Conservation (phyloP, 2,888 invertebrate genomes). For the Ischnura elegans region DNA sequence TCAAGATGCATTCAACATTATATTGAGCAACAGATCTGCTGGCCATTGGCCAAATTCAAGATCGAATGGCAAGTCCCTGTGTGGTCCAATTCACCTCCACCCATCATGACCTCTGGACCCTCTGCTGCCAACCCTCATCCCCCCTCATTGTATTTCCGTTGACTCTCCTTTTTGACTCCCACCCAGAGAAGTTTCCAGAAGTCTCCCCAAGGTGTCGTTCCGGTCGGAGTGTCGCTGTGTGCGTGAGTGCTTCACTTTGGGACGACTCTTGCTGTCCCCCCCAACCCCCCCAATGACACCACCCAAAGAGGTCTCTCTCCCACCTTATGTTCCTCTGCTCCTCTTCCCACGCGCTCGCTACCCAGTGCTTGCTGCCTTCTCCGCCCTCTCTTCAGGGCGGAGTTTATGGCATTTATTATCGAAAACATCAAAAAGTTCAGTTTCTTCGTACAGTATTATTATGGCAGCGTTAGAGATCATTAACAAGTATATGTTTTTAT, state of each 20-base stretch:
- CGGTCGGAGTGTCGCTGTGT: not conserved
- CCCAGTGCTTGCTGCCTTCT: not conserved
- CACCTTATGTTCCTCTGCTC: not conserved
- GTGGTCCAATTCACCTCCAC: too few species aligned
- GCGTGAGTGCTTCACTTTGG: not conserved
- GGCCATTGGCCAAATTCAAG: too few species aligned
- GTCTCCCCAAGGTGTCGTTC: conserved; percentile 30
- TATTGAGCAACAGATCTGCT: too few species aligned
- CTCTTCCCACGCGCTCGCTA: not conserved
- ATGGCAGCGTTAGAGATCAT: too few species aligned
- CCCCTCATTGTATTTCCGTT: not conserved
- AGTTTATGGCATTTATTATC: too few species aligned
- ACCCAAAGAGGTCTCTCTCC: not conserved
- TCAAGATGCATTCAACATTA: too few species aligned
- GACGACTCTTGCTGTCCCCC: not conserved
- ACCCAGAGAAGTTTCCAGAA: not conserved
- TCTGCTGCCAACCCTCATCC: not conserved
- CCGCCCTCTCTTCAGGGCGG: not conserved
- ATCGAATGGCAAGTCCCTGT: too few species aligned
- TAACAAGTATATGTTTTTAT: too few species aligned
- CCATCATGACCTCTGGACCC: too few species aligned
- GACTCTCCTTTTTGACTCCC: not conserved
- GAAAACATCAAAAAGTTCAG: too few species aligned
- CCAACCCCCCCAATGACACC: not conserved
- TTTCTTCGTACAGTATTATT: too few species aligned